Evolutionary conservation across 2,888 invertebrate genomes (phyloP), one percentile per base, ranked within the genome.

Genomic region (Limnephilus auricula): DNA sequence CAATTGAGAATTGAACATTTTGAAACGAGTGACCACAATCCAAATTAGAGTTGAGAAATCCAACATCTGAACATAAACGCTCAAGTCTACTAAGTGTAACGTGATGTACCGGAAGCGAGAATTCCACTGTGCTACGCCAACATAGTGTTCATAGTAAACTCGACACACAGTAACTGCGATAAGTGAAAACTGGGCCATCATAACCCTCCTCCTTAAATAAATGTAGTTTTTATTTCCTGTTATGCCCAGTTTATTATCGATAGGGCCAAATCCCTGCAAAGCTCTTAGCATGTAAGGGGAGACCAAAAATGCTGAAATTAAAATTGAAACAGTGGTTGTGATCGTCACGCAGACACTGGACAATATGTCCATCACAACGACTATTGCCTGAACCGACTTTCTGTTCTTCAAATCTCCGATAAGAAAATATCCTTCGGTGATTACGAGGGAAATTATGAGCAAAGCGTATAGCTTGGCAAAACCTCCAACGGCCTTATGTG

Each of bases 271-370:
- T n/a, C 91, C 84, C 80, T 92, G 80, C n/a, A 92, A 83, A 78
- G 91, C 92, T 82, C 90, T 84, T 1, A 91, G 80, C 12, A 92
- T 91, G 78, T 89, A 92, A 9, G 92, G 91, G 45, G 92, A 91
- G 34, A 88, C 82, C 37, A 92, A 84, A 80, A 90, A 92, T 2
- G 91, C 89, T 2, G 91, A 89, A 30, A 92, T 30, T 50, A 91
- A 32, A 18, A 91, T 91, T 25, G 92, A 91, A 40, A 92, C 37
- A 30, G 78, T 15, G 10, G 88, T 86, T 79, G 91, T 89, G 30
- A 89, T 89, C 2, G 80, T 65, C 6, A 79, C 37, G 5, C 89
- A 90, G 3, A 92, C 78, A 79, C 84, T 91, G 10, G 91, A 86
- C 30, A 92, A 88, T 12, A 91, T 85, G 87, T 92, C 90, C 18